Percentiles rank a stretch among this genome's conserved stretches.
phyloP scores from a whole-genome alignment of 2,888 invertebrate species.

The Frankliniella intonsa region DNA sequence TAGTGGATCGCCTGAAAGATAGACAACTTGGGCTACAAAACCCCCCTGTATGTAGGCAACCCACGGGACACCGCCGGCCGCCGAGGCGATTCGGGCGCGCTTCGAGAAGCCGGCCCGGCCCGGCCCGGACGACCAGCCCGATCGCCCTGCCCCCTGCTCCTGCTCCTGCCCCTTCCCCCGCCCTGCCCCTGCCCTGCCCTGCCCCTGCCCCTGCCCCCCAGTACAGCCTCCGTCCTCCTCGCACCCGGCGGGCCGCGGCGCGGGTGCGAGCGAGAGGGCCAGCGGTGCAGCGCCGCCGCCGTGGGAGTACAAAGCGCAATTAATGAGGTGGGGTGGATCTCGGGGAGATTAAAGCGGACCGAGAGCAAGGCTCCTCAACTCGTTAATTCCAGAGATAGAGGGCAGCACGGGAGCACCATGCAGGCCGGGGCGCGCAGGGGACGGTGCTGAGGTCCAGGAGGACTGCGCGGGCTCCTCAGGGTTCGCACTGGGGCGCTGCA shows the following conservation, averaged over 20 bases:
- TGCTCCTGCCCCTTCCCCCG: background rate
- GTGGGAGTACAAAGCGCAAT: background rate
- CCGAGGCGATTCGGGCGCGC: conserved; percentile 35
- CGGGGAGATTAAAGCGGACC: conserved; percentile 11
- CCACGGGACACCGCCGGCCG: too few relatives aligned
- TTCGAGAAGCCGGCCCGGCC: conserved; percentile 8
- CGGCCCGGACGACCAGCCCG: background rate
- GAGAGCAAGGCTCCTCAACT: background rate
- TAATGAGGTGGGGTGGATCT: conserved; percentile 13
- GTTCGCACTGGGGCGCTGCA: too few relatives aligned
- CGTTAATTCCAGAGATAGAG: background rate
- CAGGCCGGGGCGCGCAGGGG: too few relatives aligned
- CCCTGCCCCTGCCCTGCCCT: background rate
- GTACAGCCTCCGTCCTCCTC: too few relatives aligned
- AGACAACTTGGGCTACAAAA: too few relatives aligned
- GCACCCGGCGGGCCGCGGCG: background rate
- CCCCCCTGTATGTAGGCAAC: too few relatives aligned
- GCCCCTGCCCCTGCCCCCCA: background rate
- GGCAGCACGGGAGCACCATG: background rate
- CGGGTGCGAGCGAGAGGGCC: too few relatives aligned
- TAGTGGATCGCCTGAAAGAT: too few relatives aligned
- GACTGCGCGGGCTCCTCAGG: background rate
- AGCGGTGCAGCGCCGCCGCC: background rate
- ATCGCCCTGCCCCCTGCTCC: background rate
- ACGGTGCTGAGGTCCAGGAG: too few relatives aligned